Evolutionary conservation across 2,888 invertebrate genomes (phyloP), one percentile per base, ranked within the genome.

Genomic region (Morpho helenor): DNA sequence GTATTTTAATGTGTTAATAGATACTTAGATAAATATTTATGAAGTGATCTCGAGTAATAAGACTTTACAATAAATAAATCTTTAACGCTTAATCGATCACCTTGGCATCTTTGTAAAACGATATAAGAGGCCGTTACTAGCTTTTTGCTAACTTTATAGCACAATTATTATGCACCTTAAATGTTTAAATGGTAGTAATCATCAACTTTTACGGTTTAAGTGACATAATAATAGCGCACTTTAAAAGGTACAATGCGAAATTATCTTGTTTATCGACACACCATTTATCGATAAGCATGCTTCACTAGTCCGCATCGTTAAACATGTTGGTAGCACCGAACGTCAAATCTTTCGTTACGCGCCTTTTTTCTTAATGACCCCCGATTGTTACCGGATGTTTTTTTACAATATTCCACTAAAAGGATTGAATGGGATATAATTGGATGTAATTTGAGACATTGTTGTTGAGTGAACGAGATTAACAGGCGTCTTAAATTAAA

Each of bases 381-480:
- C 66, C 76, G 79, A 87, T 89, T 90, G 89, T 90, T 82, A 71
- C 74, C 73, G 70, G 68, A 69, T 73, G 72, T 74, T 75, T 80
- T 82, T 84, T 83, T 82, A 79, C 74, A 80, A 77, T 77, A 77
- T 82, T 75, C 63, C 77, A 73, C 75, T 75, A 80, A 83, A 87
- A 83, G 86, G 82, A 83, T 84, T 89, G 87, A 89, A 90, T 89
- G 79, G 83, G 76, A 79, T 80, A 87, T 90, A 90, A 90, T 90
- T 90, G 89, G 87, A 80, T 87, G 89, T 90, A 89, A 89, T 89
- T 85, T 82, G 86, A 87, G 80, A 84, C 82, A 86, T 88, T 85
- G 87, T 83, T 82, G 82, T 80, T 71, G 78, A 72, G 77, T 75
- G 77, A 74, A 68, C 75, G 76, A 80, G 80, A 80, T 79, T 83